Evolutionary conservation across 64 coral and sea anemone genomes (phyloP).

Genomic region (Montipora capricornis): DNA sequence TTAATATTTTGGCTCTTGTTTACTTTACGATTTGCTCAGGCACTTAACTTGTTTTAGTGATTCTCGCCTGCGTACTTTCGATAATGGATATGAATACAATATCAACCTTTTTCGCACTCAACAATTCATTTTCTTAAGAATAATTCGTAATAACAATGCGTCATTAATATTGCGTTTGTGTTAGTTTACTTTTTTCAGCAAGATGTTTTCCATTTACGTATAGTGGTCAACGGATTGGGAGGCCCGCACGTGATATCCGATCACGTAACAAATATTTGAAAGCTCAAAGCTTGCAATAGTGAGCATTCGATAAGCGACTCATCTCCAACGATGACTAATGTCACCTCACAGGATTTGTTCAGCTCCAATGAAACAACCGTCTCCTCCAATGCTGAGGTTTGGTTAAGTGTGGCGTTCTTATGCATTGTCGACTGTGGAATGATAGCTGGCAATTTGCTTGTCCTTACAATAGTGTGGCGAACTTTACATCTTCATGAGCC

Average conservation of each 20-base stretch:
- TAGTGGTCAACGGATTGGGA: neutral
- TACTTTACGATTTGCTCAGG: too few species aligned
- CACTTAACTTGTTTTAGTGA: too few species aligned
- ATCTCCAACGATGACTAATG: neutral
- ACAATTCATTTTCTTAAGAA: too few species aligned
- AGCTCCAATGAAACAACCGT: neutral
- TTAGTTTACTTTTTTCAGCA: neutral
- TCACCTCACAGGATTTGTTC: neutral
- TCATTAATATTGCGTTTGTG: neutral
- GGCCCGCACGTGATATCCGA: neutral
- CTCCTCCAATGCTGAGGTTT: slow-evolving; percentile 2
- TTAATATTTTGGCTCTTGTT: too few species aligned
- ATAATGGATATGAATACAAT: too few species aligned
- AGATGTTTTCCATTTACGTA: neutral
- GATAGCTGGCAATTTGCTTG: slow-evolving; percentile 39
- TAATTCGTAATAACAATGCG: too few species aligned
- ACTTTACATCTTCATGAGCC: slow-evolving; percentile 44
- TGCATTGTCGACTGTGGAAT: slow-evolving; percentile 32
- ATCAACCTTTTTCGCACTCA: too few species aligned
- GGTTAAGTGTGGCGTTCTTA: slow-evolving; percentile 5
- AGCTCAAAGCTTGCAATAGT: neutral
- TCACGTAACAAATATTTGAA: neutral
- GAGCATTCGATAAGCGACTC: neutral
- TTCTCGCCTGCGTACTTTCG: too few species aligned
- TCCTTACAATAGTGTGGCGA: slow-evolving; percentile 9